Evolutionary conservation across 2,113 vertebrate genomes (phyloP).

Genomic region (Ictalurus punctatus): DNA sequence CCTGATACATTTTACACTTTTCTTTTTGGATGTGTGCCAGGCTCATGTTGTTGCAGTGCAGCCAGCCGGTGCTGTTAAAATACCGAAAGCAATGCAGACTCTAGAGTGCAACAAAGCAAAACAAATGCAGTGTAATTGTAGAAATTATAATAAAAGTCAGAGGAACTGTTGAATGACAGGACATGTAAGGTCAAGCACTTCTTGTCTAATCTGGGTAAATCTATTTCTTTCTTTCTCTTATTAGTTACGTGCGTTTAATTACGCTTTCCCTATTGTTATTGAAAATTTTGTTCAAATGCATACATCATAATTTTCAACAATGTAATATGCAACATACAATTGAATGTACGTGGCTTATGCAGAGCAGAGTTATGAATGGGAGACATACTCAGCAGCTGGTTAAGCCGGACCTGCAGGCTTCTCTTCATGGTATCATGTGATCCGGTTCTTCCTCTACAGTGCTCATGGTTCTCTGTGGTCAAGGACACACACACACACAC

Average conservation of each 20-base stretch:
- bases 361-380: neutral
- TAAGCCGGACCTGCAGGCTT: conserved; percentile 96
- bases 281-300: neutral
- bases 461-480: conserved; percentile 92
- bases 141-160: neutral
- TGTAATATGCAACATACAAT: neutral
- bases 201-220: neutral
- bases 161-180: neutral
- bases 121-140: neutral
- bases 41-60: conserved; percentile 37
- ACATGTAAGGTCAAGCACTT: neutral
- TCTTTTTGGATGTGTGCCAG: conserved; percentile 54
- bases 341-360: neutral
- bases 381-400: conserved; percentile 97
- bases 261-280: neutral
- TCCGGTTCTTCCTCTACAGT: conserved; percentile 92
- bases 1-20: conserved; percentile 67
- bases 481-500: conserved; percentile 38
- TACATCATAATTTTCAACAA: neutral
- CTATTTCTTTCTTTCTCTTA: neutral
- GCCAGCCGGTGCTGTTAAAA: conserved; percentile 42
- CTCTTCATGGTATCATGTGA: conserved; percentile 99
- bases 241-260: neutral
- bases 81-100: conserved; percentile 43
- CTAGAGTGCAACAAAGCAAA: neutral